Base-by-base conservation (phyloP, 2,888 invertebrate species). In the Pollenia labialis region DNA sequence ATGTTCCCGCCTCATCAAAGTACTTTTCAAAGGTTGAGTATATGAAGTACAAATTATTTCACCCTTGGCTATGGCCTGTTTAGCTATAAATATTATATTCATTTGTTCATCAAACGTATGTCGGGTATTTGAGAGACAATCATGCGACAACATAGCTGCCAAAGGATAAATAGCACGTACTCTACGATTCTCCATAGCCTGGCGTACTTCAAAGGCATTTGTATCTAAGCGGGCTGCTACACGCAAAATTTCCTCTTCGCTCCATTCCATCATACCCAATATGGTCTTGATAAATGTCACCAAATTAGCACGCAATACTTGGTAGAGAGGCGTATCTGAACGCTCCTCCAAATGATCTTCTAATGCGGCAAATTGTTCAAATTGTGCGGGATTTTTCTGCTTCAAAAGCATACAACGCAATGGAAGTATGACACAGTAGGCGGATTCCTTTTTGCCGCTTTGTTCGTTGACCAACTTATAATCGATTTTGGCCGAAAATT, bases 171-270 rank as follows among this genome's bases (percentile, higher is more conserved):
- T 92, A 69, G 95, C 96, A 84, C 96, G 94, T 40, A 95, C 93
- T 89, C 95, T 95, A 48, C 94, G 94, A 4, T 93, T 89, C 23
- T 88, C 89, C 0, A 81, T 50, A 66, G 89, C 88, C 80, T 94
- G 94, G 40, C 95, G 94, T 2, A 96, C 94, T 89, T 96, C 96
- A 90, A 96, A 96, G 0, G 96, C 93, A 90, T 97, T 96, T 1
- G 96, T 96, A 89, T 96, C 96, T 88, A 96, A 94, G 89, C 96
- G 95, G n/a, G 95, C 96, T 14, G 96, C 95, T 80, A 94, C 94
- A 90, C 94, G 95, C 80, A 95, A 90, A 90, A 95, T 95, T 9
- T 95, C 95, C 88, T 94, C 93, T 88, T 95, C 95, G 77, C 94
- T 93, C 89, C 94, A 94, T 1, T 94, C 93, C 1, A 89, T 89